A percentile compares a stretch with the other conserved stretches of the same genome.
Evolutionary conservation across 2,888 invertebrate genomes (phyloP).

Genomic region (Drosophila colorata): DNA sequence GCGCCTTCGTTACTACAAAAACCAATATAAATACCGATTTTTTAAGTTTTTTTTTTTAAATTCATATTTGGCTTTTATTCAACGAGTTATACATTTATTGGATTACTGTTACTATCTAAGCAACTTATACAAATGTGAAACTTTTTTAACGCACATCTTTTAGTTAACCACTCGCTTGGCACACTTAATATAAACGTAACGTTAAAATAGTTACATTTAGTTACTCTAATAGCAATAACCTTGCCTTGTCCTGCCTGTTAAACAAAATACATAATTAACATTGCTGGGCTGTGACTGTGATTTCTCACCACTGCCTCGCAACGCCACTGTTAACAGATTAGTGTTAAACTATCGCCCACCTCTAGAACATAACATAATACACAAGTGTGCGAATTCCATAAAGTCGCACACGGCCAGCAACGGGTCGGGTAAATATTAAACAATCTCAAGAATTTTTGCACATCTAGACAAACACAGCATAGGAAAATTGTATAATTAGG

Average conservation of each 20-base stretch:
- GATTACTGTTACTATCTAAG: too few species aligned
- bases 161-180: too few species aligned
- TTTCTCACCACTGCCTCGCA: conserved; percentile 1
- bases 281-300: conserved; percentile 2
- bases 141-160: too few species aligned
- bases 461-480: conserved; percentile 19
- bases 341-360: conserved; percentile 25
- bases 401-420: conserved; percentile 54
- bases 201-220: too few species aligned
- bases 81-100: too few species aligned
- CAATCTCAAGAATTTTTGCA: conserved; percentile 29
- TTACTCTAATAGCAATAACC: too few species aligned
- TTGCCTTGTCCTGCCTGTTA: background rate
- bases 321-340: conserved; percentile 13
- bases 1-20: too few species aligned
- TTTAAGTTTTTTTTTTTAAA: too few species aligned
- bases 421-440: conserved; percentile 59
- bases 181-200: too few species aligned
- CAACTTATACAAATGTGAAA: too few species aligned
- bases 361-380: conserved; percentile 42
- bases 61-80: too few species aligned
- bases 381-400: conserved; percentile 57
- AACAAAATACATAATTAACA: background rate
- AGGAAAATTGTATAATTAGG: conserved; percentile 59
- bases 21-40: too few species aligned